A percentile compares a stretch with the other conserved stretches of the same genome.
These are phyloP conservation scores for Stratiomys singularior DNA, from an alignment of 2,888 invertebrate genomes.

Conservation along the genomic window DNA sequence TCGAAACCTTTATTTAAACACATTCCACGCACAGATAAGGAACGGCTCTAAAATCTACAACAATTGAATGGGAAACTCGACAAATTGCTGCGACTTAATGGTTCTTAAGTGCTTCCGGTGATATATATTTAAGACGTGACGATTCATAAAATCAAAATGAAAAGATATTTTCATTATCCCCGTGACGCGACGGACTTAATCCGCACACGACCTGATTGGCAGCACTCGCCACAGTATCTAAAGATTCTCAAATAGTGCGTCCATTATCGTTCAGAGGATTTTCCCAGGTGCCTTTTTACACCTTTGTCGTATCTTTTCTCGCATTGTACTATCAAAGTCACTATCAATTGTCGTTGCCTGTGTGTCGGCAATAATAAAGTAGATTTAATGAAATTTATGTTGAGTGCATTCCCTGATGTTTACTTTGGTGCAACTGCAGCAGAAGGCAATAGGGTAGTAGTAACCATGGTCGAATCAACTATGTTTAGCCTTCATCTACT, in stretches of 20 bases:
- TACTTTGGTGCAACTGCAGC: constrained; percentile 35
- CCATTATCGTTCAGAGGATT: not conserved
- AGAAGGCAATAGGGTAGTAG: not conserved
- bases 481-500: too few relatives aligned
- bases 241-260: not conserved
- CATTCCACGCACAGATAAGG: not conserved
- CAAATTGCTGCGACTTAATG: constrained; percentile 50
- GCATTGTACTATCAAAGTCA: not conserved
- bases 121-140: constrained; percentile 17
- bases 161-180: constrained; percentile 7
- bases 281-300: constrained; percentile 32
- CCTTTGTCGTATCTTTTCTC: not conserved
- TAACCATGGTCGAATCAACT: not conserved
- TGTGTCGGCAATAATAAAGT: constrained; percentile 20
- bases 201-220: constrained; percentile 13
- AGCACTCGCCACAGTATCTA: not conserved
- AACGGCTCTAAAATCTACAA: constrained; percentile 7
- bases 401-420: constrained; percentile 32
- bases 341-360: constrained; percentile 8
- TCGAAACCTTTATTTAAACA: too few relatives aligned
- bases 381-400: constrained; percentile 1
- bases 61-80: constrained; percentile 37
- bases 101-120: constrained; percentile 46
- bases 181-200: constrained; percentile 33
- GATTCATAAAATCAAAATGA: not conserved